phyloP scores from a whole-genome alignment of 1,140 invertebrate species.

The Steinernema khuongi region DNA sequence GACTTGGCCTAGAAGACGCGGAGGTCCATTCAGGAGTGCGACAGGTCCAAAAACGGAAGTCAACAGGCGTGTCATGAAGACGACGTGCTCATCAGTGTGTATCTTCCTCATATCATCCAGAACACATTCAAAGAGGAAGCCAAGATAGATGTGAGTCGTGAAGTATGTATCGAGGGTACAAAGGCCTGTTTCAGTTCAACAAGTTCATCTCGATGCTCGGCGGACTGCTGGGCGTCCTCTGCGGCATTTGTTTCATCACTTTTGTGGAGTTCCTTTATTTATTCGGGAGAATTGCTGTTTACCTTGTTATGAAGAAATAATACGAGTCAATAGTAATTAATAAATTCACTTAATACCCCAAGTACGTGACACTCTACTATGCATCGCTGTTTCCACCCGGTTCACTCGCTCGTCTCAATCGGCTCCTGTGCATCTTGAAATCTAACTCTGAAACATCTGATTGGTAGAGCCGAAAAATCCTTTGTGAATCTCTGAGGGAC shows the following conservation, averaged over 20 bases:
- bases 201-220: not conserved
- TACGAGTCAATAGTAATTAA: too few relatives aligned
- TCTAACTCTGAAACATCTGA: too few relatives aligned
- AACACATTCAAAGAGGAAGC: not conserved
- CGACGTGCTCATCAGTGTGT: not conserved
- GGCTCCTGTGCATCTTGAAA: too few relatives aligned
- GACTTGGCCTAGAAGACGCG: not conserved
- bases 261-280: not conserved
- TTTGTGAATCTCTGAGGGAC: too few relatives aligned
- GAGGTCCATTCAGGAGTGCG: not conserved
- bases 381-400: too few relatives aligned
- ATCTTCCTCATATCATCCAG: not conserved
- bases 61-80: too few relatives aligned
- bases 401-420: too few relatives aligned
- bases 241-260: not conserved
- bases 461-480: too few relatives aligned
- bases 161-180: not conserved
- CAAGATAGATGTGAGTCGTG: not conserved
- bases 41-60: not conserved
- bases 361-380: too few relatives aligned
- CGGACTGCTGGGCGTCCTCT: not conserved
- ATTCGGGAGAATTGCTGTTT: not conserved
- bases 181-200: not conserved
- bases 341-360: too few relatives aligned
- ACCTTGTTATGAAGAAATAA: not conserved